These are phyloP conservation scores for Echinops telfairi DNA, from an alignment of 2,113 vertebrate species.

Conservation along the genomic window DNA sequence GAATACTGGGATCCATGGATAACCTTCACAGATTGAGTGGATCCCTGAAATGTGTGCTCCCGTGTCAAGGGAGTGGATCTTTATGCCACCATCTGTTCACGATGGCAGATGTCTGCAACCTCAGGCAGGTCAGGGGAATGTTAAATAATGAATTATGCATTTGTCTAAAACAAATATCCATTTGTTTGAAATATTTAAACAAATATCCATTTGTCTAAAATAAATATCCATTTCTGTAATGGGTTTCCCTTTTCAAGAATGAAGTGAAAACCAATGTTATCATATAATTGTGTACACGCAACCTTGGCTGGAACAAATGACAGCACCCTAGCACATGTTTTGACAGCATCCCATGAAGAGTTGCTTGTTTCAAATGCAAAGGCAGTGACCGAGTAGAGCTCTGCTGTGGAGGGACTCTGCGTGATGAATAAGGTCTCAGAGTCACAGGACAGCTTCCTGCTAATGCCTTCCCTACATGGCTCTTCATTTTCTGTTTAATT, in stretches of 20 bases:
- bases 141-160: neutral
- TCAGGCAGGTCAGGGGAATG: neutral
- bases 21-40: neutral
- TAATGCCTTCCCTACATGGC: neutral
- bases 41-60: accelerated
- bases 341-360: neutral
- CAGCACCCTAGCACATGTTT: accelerated
- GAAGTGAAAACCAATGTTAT: neutral
- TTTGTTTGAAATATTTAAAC: neutral
- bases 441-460: neutral
- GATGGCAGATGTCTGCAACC: neutral
- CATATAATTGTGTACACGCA: neutral
- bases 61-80: neutral
- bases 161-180: neutral
- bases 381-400: neutral
- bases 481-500: conserved; percentile 44
- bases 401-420: neutral
- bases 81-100: neutral
- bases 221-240: neutral
- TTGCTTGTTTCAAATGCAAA: neutral
- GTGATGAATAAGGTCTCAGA: neutral
- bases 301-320: neutral
- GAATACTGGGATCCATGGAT: no score
- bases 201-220: no score
- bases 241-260: neutral